Evolutionary conservation across 2,113 vertebrate species (phyloP), one percentile per base, ranked within the genome.

Genomic region (Deroptyus accipitrinus): DNA sequence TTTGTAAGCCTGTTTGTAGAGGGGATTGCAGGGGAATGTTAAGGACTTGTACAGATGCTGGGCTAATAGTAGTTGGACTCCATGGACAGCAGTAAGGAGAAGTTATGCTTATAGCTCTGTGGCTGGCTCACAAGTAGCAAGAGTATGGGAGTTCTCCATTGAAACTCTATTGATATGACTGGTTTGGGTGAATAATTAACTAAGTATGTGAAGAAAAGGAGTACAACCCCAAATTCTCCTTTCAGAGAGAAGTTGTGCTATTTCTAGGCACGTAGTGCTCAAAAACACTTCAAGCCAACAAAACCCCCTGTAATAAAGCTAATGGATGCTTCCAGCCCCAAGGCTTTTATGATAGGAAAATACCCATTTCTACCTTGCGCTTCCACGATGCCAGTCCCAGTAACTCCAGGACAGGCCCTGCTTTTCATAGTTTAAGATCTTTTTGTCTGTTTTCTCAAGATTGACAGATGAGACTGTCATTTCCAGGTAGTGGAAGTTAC

Each of bases 361-460:
- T 4, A 7, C 30, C 18, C 2, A 1, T 80, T 83, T 66, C 54
- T 52, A 1, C 51, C 9, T 44, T 44, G 14, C 0, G 2, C 8
- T 68, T 46, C 41, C 54, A 24, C 39, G 19, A 20, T 72, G 35
- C 8, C 31, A 24, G 37, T 83, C 23, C 22, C 33, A 42, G 42
- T 33, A 64, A 28, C 23, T 92, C 24, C 25, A 30, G 81, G 62
- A 54, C n/a, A 61, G 42, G 30, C 16, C 18, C 2, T 51, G 10
- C 24, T 75, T 54, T 83, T 77, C 17, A 4, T 10, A 17, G 39
- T 18, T 17, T 39, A 70, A 83, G 28, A 80, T 54, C 30, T 28
- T 30, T 7, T 7, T 54, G 17, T 24, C 13, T 52, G 41, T 23
- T 94, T 49, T 62, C 25, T 73, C 42, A 48, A 15, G 54, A n/a